These are phyloP conservation scores for Lomographa bimaculata DNA, from an alignment of 2,888 invertebrate genomes.

Conservation along the genomic window DNA sequence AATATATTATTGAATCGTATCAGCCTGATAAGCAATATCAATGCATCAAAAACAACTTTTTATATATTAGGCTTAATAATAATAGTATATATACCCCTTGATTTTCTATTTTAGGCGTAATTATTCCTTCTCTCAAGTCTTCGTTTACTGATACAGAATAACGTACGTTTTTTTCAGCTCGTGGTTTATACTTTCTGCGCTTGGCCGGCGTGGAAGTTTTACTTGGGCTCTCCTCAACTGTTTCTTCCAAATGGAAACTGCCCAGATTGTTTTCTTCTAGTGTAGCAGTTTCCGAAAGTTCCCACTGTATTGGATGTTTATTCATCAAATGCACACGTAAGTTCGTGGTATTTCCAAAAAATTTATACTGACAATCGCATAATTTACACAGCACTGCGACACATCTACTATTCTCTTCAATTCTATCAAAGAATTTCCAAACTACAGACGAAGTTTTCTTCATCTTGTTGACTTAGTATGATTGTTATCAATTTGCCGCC, in stretches of 20 bases:
- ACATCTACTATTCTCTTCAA: slow-evolving; percentile 63
- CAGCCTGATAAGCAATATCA: slow-evolving; percentile 16
- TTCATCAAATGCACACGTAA: slow-evolving; percentile 67
- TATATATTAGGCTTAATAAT: too few relatives aligned
- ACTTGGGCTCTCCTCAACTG: slow-evolving; percentile 18
- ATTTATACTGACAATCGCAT: slow-evolving; percentile 74
- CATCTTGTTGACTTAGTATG: slow-evolving; percentile 55
- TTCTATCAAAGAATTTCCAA: slow-evolving; percentile 75
- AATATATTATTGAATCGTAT: too few relatives aligned
- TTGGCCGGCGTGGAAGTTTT: slow-evolving; percentile 41
- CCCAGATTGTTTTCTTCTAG: slow-evolving; percentile 53
- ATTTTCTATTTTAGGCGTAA: slow-evolving; percentile 70
- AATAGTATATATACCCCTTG: slow-evolving; percentile 66
- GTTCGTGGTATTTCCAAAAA: slow-evolving; percentile 77
- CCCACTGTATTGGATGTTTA: slow-evolving; percentile 78
- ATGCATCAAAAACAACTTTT: too few relatives aligned
- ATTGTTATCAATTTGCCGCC: slow-evolving; percentile 51
- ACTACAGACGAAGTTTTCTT: slow-evolving; percentile 72
- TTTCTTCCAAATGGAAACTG: slow-evolving; percentile 50
- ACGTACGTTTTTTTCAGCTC: slow-evolving; percentile 68
- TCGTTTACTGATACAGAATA: slow-evolving; percentile 66
- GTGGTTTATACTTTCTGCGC: slow-evolving; percentile 53
- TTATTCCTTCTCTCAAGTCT: slow-evolving; percentile 44
- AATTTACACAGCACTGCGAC: slow-evolving; percentile 73
- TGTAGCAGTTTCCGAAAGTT: slow-evolving; percentile 62